phyloP scores from a whole-genome alignment of 2,888 invertebrate genomes.

The Lasioglossum marginatum region DNA sequence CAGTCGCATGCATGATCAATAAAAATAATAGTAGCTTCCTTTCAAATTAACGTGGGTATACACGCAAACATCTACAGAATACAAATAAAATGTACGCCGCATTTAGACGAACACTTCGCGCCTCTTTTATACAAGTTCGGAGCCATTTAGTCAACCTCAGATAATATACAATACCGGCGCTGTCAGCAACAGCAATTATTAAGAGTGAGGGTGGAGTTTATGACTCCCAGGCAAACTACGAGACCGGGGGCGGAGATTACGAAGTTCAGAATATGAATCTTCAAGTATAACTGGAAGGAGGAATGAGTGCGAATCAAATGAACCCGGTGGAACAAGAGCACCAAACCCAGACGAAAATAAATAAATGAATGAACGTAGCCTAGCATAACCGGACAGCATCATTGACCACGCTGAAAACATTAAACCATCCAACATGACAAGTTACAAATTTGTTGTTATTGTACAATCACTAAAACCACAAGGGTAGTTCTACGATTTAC shows the following conservation, averaged over 20 bases:
- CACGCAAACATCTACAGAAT: not conserved
- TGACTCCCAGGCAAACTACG: not conserved
- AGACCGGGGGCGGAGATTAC: not conserved
- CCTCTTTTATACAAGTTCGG: not conserved
- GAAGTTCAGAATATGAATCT: constrained; percentile 17
- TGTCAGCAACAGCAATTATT: constrained; percentile 15
- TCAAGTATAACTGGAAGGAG: not conserved
- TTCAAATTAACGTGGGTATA: not conserved
- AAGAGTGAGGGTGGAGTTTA: constrained; percentile 19
- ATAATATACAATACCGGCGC: constrained; percentile 8
- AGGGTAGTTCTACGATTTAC: not conserved
- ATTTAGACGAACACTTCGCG: not conserved
- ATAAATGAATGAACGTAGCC: not conserved
- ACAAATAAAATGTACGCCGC: not conserved
- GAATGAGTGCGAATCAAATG: constrained; percentile 7
- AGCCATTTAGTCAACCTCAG: constrained; percentile 27
- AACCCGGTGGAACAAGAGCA: not conserved
- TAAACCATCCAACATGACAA: not conserved
- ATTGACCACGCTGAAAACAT: not conserved
- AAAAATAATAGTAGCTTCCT: not conserved
- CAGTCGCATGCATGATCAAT: too few relatives aligned
- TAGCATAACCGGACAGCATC: not conserved
- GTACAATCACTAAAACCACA: not conserved
- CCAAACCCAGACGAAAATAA: not conserved
- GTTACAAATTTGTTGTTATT: not conserved